phyloP scores from a whole-genome alignment of 1,140 invertebrate genomes.

The Trissolcus basalis region DNA sequence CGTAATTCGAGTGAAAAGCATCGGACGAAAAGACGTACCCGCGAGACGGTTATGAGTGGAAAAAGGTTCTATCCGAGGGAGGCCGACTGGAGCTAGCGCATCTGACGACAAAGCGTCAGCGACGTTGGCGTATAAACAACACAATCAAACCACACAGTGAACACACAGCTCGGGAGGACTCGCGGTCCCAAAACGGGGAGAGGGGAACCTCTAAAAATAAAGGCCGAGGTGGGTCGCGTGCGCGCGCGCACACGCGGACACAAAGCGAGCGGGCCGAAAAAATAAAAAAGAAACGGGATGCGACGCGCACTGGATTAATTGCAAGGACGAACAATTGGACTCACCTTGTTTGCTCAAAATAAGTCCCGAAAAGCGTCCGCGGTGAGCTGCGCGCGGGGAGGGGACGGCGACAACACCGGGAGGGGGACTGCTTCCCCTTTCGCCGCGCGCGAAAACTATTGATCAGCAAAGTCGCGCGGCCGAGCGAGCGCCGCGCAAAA shows the following conservation, averaged over 20 bases:
- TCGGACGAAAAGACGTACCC: no score
- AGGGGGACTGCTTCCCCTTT: slow-evolving; percentile 13
- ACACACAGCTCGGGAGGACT: no score
- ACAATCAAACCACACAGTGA: no score
- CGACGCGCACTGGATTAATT: slow-evolving; percentile 1
- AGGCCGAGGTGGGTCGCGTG: not conserved
- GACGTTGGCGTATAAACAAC: slow-evolving; percentile 5
- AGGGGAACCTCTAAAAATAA: slow-evolving; percentile 15
- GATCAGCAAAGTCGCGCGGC: slow-evolving; percentile 33
- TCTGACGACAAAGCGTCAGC: no score
- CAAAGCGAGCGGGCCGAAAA: slow-evolving; percentile 9
- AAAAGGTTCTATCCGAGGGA: no score
- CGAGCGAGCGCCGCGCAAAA: slow-evolving; percentile 29
- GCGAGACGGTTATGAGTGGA: no score
- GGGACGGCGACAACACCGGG: slow-evolving; percentile 3
- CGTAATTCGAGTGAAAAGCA: no score
- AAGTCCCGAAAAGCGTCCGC: slow-evolving; percentile 45
- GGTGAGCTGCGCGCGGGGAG: slow-evolving; percentile 13
- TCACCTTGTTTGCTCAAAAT: slow-evolving; percentile 36
- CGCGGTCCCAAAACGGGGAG: not conserved
- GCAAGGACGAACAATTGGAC: slow-evolving; percentile 2
- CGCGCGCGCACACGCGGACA: not conserved
- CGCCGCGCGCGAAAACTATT: slow-evolving; percentile 38
- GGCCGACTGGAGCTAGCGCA: no score
- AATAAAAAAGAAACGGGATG: slow-evolving; percentile 6